These are phyloP conservation scores for Eurois occulta DNA, from an alignment of 2,888 invertebrate species.

Conservation along the genomic window DNA sequence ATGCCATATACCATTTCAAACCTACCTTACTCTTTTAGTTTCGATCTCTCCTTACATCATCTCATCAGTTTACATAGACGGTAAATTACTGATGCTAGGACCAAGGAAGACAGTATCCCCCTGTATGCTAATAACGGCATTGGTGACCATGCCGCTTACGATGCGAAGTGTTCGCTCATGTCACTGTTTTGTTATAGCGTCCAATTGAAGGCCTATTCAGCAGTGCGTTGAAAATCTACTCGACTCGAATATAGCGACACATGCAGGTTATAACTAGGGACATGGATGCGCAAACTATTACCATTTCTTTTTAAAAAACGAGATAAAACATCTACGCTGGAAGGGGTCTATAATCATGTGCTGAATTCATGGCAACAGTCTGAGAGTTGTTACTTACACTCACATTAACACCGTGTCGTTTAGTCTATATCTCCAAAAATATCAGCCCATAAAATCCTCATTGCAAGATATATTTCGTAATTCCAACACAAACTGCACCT, in stretches of 20 bases:
- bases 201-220: neutral
- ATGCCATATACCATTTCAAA: neutral
- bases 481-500: constrained; percentile 51
- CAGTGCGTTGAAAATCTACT: neutral
- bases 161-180: neutral
- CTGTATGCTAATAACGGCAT: constrained; percentile 1
- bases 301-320: neutral
- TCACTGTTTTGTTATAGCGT: neutral
- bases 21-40: neutral
- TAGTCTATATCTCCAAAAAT: constrained; percentile 11
- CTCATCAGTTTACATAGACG: neutral
- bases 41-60: neutral
- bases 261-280: no score
- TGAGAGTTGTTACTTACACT: no score
- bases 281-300: neutral
- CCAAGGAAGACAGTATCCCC: neutral
- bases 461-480: constrained; percentile 43
- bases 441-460: neutral
- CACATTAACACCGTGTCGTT: neutral
- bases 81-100: neutral
- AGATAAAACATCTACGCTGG: neutral
- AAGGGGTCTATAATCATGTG: neutral
- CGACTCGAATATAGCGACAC: neutral
- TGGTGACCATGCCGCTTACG: neutral
- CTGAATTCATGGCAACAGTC: neutral